These are phyloP conservation scores for Psephotus haematonotus DNA, from an alignment of 2,113 vertebrate species.

Conservation along the genomic window DNA sequence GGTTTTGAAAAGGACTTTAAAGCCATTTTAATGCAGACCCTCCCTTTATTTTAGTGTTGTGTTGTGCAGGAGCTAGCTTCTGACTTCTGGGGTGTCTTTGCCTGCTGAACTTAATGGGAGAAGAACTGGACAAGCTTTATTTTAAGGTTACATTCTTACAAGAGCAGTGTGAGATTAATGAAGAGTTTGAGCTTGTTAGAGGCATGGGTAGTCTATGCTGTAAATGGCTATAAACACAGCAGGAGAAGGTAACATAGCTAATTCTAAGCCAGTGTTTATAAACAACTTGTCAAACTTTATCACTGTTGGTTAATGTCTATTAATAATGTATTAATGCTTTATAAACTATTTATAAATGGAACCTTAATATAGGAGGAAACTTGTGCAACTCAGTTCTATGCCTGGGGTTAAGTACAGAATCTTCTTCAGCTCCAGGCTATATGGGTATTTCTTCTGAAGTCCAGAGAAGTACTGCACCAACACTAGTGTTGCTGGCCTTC, in stretches of 20 bases:
- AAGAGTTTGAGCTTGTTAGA: not conserved
- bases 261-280: conserved; percentile 41
- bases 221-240: conserved; percentile 36
- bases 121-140: not conserved
- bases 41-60: not conserved
- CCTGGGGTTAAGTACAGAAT: not conserved
- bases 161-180: not conserved
- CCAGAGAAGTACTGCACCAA: not conserved
- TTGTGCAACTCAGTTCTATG: not conserved
- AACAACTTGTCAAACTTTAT: conserved; percentile 54
- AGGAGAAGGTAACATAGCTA: conserved; percentile 29
- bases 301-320: conserved; percentile 29
- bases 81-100: not conserved
- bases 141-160: conserved; percentile 14
- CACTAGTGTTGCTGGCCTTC: not conserved
- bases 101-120: not conserved
- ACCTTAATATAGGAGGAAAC: not conserved
- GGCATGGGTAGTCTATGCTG: not conserved
- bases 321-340: conserved; percentile 52
- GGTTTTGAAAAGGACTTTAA: not conserved
- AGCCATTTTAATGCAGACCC: not conserved
- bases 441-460: not conserved
- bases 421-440: not conserved
- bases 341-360: conserved; percentile 58
- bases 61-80: not conserved